Evolutionary conservation across 2,888 invertebrate species (phyloP).

Genomic region (Folsomia manolachei): DNA sequence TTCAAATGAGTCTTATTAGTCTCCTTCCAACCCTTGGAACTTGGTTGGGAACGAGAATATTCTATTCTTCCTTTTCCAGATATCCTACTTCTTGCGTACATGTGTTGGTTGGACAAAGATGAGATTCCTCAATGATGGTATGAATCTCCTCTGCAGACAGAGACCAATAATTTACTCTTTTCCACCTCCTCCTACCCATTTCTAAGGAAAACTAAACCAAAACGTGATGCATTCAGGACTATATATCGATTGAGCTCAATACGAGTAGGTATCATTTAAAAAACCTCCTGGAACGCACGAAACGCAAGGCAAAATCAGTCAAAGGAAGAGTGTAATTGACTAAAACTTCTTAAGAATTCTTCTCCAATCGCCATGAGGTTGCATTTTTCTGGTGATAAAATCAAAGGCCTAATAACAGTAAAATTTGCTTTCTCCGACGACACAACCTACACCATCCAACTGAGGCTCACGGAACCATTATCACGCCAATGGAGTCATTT

Average conservation of each 20-base stretch:
- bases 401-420: slow-evolving; percentile 20
- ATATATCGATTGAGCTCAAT: too few relatives aligned
- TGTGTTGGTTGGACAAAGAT: too few relatives aligned
- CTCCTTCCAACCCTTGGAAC: background rate
- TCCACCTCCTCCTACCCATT: background rate
- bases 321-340: background rate
- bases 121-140: too few relatives aligned
- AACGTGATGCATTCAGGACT: too few relatives aligned
- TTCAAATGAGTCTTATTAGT: slow-evolving; percentile 9
- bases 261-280: too few relatives aligned
- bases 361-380: slow-evolving; percentile 10
- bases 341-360: background rate
- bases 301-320: background rate
- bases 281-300: background rate
- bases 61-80: background rate
- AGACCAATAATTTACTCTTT: slow-evolving; percentile 8
- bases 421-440: slow-evolving; percentile 16
- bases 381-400: slow-evolving; percentile 19
- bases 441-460: background rate
- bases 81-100: background rate
- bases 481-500: slow-evolving; percentile 16
- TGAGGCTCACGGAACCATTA: background rate
- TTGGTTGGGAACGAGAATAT: too few relatives aligned
- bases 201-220: too few relatives aligned
- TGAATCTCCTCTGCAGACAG: background rate